Conservation (phyloP, 2,888 invertebrate species). For the Lochmaea capreae region DNA sequence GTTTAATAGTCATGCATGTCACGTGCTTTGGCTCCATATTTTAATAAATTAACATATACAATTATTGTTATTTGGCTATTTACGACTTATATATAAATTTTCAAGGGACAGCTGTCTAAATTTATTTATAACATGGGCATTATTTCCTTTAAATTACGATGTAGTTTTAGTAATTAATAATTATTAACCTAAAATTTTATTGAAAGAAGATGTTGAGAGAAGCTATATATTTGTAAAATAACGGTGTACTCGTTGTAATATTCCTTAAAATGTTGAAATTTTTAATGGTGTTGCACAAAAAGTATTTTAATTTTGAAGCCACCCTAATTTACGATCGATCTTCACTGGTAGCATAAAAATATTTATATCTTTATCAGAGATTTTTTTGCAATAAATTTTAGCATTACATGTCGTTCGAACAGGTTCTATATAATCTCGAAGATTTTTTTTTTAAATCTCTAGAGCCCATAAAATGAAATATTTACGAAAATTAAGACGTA, state of each 20-base stretch:
- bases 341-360: not conserved
- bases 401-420: slow-evolving; percentile 4
- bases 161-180: not conserved
- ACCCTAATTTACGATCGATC: slow-evolving; percentile 18
- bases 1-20: not conserved
- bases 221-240: too few species aligned
- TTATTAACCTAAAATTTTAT: not conserved
- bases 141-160: not conserved
- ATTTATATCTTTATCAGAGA: slow-evolving; percentile 18
- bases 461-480: slow-evolving; percentile 9
- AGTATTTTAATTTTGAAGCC: slow-evolving; percentile 1
- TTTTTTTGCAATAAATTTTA: slow-evolving; percentile 7
- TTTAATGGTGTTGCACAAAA: not conserved
- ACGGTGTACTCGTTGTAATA: not conserved
- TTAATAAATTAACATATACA: slow-evolving; percentile 15
- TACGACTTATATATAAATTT: not conserved
- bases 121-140: not conserved
- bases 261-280: not conserved
- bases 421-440: not conserved
- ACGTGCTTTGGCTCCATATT: slow-evolving; percentile 1
- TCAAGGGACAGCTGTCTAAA: not conserved
- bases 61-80: not conserved
- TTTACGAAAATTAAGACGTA: slow-evolving; percentile 11
- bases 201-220: not conserved
- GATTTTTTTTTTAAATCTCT: slow-evolving; percentile 12